Base-by-base conservation (phyloP, 2,888 invertebrate genomes). In the Lingula anatina region DNA sequence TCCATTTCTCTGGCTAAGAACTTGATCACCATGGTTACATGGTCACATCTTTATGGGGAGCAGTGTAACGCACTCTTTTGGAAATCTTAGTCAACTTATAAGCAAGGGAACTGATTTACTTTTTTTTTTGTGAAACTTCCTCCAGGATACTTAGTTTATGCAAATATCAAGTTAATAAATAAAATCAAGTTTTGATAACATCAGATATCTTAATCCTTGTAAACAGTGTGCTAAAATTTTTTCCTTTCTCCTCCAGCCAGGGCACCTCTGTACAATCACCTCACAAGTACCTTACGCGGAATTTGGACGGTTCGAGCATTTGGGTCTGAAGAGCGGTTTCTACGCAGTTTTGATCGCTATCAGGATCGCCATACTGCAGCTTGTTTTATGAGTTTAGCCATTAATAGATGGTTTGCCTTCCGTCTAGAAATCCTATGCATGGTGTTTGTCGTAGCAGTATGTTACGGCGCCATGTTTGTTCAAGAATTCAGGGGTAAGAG, bases 361-460 rank as follows among this genome's bases (percentile, higher is more conserved):
- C 78, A 86, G 81, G 64, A 65, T 50, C 55, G 60, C 5, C 64
- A 64, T 50, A 66, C 66, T 7, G 61, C 66, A 5, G 61, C 62
- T 20, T 57, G 62, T 44, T 65, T 63, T 44, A 53, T 64, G 28
- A 60, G 61, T 45, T 48, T 66, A 35, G 62, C 61, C 12, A 56
- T 60, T 24, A 54, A 57, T 46, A 50, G 64, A 24, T 66, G 66
- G 66, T 61, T 66, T 44, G 60, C 61, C 12, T 50, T 64, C 42
- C 43, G 65, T 20, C 58, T 65, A 12, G 66, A 66, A 47, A 50
- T 61, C 21, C 49, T 65, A 20, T 55, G 56, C n/a, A 50, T 63
- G 15, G 28, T 56, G 12, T 45, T 61, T 21, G 57, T 64, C 15
- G 41, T 50, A 23, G 54, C 51, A n/a, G 54, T 55, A 26, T 36